Evolutionary conservation across 2,113 vertebrate species (phyloP), one percentile per base, ranked within the genome.

Genomic region (Seriola rivoliana): DNA sequence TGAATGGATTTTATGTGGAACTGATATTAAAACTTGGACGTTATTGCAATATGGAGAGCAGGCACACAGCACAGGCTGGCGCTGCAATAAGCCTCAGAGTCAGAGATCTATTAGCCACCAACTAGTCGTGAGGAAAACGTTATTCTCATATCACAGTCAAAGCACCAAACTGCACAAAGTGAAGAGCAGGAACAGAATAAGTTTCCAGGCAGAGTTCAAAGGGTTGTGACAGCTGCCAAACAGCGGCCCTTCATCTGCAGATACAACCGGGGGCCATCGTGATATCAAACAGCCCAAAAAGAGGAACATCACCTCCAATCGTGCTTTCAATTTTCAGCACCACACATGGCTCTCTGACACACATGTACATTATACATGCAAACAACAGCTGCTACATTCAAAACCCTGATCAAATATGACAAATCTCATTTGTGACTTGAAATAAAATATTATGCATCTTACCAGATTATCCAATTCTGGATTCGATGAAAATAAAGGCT

Each of bases 401-500:
- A 59, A 75, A 48, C 50, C 71, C n/a, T 12, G 54, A 55, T 4
- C 1, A 55, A 23, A 23, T 23, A 4, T 25, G 9, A 55, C 3
- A 23, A 40, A 50, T 72, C 17, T 36, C 0, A n/a, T 70, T 23
- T 54, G 8, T 58, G 23, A 71, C 10, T 34, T 8, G 48, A 64
- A 68, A 62, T 3, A 34, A n/a, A 65, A 54, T 11, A 65, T n/a
- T n/a, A 60, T 10, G 46, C 12, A 10, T 88, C 97, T 99, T 97
- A 99, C 98, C 98, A 99, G 97, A 96, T 99, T 99, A 97, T 99
- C 98, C 97, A 99, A 95, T 93, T 99, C 98, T 87, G 98, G 98
- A 95, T 99, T 99, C 88, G 98, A 99, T 94, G 98, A 99, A 96
- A 99, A 99, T 93, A 99, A 96, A 94, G 98, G 98, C 93, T 99